A percentile compares a stretch with the other conserved stretches of the same genome.
Evolutionary conservation across 2,888 invertebrate genomes (phyloP).

Genomic region (Drosophila koepferae): DNA sequence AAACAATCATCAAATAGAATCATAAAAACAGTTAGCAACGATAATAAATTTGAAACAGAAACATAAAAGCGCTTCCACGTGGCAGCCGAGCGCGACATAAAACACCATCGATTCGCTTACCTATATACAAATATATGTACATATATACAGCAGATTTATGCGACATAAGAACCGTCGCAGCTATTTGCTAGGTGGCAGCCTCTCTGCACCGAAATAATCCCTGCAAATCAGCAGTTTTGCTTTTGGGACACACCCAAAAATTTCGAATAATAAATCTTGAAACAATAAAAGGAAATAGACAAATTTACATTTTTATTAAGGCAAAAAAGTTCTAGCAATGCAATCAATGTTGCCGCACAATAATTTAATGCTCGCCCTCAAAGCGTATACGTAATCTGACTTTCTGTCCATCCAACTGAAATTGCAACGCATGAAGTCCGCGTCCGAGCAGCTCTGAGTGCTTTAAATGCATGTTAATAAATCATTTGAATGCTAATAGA

Average conservation of each 20-base stretch:
- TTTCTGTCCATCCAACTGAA: constrained; percentile 19
- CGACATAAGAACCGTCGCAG: constrained; percentile 30
- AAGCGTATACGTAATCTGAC: constrained; percentile 45
- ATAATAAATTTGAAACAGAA: constrained; percentile 75
- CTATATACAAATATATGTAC: constrained; percentile 30
- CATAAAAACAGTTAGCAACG: constrained; percentile 78
- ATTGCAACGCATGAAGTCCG: constrained; percentile 47
- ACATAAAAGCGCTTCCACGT: constrained; percentile 66
- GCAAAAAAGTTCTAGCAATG: constrained; percentile 44
- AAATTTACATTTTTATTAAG: constrained; percentile 75
- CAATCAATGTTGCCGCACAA: constrained; percentile 49
- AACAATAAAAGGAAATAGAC: constrained; percentile 56
- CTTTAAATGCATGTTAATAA: constrained; percentile 48
- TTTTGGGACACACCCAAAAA: constrained; percentile 37
- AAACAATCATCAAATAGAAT: constrained; percentile 79
- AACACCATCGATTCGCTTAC: constrained; percentile 53
- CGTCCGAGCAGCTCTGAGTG: not conserved
- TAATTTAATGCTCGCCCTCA: constrained; percentile 25
- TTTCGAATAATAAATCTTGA: constrained; percentile 70
- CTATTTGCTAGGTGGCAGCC: constrained; percentile 39
- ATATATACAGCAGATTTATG: constrained; percentile 6
- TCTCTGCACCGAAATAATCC: constrained; percentile 41
- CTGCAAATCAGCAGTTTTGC: constrained; percentile 73
- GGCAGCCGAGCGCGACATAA: constrained; percentile 66
- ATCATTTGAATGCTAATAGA: constrained; percentile 66